Conservation (phyloP, 1,140 invertebrate genomes). For the Drosophila sproati region DNA sequence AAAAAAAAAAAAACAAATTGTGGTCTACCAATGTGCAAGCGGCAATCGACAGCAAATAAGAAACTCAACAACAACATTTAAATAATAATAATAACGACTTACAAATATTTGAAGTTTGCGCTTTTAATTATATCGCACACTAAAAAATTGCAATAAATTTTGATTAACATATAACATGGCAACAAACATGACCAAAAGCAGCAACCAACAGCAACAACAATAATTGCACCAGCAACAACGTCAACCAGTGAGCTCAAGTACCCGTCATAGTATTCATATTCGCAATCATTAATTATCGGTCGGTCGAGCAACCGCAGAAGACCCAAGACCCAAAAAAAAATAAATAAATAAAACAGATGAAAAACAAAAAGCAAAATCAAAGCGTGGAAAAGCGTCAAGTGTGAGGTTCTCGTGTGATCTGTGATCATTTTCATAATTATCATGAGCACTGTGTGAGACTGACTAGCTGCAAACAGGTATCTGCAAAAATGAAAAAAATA, state of each 20-base stretch:
- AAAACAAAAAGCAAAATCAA: slow-evolving; percentile 41
- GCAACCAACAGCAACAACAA: slow-evolving; percentile 8
- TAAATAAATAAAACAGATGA: neutral
- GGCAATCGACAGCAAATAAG: slow-evolving; percentile 25
- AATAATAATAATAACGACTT: slow-evolving; percentile 62
- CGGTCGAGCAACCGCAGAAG: slow-evolving; percentile 40
- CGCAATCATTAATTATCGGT: neutral
- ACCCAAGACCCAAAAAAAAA: slow-evolving; percentile 52
- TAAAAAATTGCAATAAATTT: slow-evolving; percentile 68
- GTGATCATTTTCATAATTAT: slow-evolving; percentile 28
- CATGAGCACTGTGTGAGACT: slow-evolving; percentile 41
- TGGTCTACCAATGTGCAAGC: slow-evolving; percentile 49
- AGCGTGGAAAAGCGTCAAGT: slow-evolving; percentile 76
- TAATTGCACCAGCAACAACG: slow-evolving; percentile 11
- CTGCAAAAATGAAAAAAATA: slow-evolving; percentile 31
- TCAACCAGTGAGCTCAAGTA: slow-evolving; percentile 20
- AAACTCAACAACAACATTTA: slow-evolving; percentile 28
- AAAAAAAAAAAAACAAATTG: slow-evolving; percentile 51
- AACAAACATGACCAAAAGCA: slow-evolving; percentile 45
- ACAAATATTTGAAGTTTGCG: slow-evolving; percentile 65
- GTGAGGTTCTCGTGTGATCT: slow-evolving; percentile 78
- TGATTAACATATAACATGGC: slow-evolving; percentile 72
- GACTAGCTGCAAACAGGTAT: slow-evolving; percentile 26
- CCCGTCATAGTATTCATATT: slow-evolving; percentile 42
- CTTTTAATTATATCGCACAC: slow-evolving; percentile 68